Conservation (phyloP, 1,140 invertebrate species). For the Drosophila lacteicornis region DNA sequence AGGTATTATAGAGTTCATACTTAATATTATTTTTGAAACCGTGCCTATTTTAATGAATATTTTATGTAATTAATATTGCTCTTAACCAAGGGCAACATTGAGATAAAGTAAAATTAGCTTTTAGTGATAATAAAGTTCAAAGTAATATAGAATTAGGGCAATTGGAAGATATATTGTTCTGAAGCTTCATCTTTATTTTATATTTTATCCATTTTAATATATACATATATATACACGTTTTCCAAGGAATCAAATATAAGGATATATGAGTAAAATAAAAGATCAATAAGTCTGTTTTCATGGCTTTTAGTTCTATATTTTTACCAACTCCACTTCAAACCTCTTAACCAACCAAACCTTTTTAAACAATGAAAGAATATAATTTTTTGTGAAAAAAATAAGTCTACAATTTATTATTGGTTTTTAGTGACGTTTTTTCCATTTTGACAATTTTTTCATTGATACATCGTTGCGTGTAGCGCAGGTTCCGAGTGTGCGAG, state of each 20-base stretch:
- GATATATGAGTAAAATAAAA: too few species aligned
- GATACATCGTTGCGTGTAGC: conserved; percentile 29
- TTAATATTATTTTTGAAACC: not conserved
- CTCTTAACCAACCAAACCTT: not conserved
- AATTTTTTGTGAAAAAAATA: conserved; percentile 40
- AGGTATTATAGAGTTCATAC: not conserved
- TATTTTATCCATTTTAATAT: too few species aligned
- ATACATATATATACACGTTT: too few species aligned
- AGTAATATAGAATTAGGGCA: not conserved
- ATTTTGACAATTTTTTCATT: conserved; percentile 36
- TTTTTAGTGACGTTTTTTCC: conserved; percentile 13
- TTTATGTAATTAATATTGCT: not conserved
- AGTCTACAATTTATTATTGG: conserved; percentile 46
- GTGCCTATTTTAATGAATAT: too few species aligned
- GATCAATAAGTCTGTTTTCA: too few species aligned
- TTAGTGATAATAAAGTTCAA: not conserved
- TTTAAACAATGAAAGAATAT: not conserved
- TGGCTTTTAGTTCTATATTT: not conserved
- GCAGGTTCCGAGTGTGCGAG: conserved; percentile 12
- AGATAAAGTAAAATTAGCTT: not conserved
- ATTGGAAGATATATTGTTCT: too few species aligned
- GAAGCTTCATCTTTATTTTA: too few species aligned
- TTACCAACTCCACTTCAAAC: not conserved
- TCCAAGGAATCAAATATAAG: too few species aligned
- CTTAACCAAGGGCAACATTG: not conserved